Conservation (phyloP, 2,797 vertebrate species). For the Mastacembelus armatus region DNA sequence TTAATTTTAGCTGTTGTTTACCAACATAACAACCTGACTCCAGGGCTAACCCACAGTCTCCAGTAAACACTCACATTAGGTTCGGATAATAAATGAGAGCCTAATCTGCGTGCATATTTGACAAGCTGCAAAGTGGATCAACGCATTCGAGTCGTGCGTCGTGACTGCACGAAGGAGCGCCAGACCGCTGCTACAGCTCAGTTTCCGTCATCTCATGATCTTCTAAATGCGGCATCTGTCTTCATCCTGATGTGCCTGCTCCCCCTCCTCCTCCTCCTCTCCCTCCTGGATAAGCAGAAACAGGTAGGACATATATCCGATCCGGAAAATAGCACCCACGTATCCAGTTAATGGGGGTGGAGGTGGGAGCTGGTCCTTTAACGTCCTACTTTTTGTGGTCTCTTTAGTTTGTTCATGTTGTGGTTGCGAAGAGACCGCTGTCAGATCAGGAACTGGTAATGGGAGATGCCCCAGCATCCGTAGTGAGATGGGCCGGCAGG, state of each 20-base stretch:
- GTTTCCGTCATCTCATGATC: slow-evolving; percentile 27
- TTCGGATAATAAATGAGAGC: background rate
- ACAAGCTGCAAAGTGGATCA: slow-evolving; percentile 17
- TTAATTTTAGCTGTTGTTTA: background rate
- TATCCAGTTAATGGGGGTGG: background rate
- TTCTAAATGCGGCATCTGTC: slow-evolving; percentile 48
- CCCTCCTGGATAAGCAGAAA: slow-evolving; percentile 46
- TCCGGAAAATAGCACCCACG: slow-evolving; percentile 15
- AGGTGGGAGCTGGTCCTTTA: background rate
- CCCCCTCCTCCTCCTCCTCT: slow-evolving; percentile 26
- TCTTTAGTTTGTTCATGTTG: slow-evolving; percentile 9
- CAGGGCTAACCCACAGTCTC: too few relatives aligned
- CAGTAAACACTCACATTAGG: too few relatives aligned
- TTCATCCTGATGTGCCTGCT: slow-evolving; percentile 55
- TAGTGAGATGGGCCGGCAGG: slow-evolving; percentile 48
- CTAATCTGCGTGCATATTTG: background rate
- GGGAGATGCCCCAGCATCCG: slow-evolving; percentile 56
- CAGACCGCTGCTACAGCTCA: slow-evolving; percentile 17
- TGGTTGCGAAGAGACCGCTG: slow-evolving; percentile 27
- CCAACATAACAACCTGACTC: background rate
- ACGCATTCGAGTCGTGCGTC: slow-evolving; percentile 37
- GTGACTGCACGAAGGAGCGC: slow-evolving; percentile 42
- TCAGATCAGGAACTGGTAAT: slow-evolving; percentile 24
- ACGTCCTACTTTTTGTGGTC: background rate
- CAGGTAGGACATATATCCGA: slow-evolving; percentile 66